A percentile compares a stretch with the other conserved stretches of the same genome.
These are phyloP conservation scores for Conus ventricosus DNA, from an alignment of 1,140 invertebrate genomes.

Conservation along the genomic window DNA sequence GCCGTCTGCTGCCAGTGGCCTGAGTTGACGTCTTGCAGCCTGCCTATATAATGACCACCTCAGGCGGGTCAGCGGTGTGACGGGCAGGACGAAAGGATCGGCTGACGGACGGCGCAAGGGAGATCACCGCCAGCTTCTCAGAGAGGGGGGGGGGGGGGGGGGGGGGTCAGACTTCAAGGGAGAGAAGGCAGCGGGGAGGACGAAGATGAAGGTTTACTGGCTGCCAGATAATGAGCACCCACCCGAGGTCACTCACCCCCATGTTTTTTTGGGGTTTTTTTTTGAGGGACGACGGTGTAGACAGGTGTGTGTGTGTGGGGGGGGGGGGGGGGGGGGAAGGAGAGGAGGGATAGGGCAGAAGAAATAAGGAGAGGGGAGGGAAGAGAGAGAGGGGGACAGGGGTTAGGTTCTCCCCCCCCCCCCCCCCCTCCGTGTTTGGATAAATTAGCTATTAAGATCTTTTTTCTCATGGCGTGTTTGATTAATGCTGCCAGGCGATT, in stretches of 20 bases:
- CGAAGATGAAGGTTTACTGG: conserved; percentile 19
- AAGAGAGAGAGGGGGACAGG: too few relatives aligned
- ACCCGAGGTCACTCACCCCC: not conserved
- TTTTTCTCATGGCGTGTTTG: not conserved
- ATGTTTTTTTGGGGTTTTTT: too few relatives aligned
- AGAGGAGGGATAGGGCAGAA: not conserved
- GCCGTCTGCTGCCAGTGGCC: too few relatives aligned
- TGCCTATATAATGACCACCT: not conserved
- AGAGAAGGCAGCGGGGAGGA: not conserved
- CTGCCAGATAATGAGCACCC: not conserved
- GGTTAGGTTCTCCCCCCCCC: not conserved
- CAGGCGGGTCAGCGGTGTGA: not conserved
- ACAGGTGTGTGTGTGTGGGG: not conserved
- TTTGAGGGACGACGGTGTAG: not conserved
- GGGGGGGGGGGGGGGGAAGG: not conserved
- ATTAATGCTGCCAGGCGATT: conserved; percentile 17
- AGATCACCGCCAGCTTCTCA: not conserved
- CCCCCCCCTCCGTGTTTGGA: not conserved
- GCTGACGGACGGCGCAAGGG: not conserved
- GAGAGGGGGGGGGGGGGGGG: not conserved
- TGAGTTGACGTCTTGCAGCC: not conserved
- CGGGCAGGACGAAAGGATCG: not conserved
- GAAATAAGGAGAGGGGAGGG: not conserved
- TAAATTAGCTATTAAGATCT: conserved; percentile 27
- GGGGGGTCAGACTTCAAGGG: conserved; percentile 20